Evolutionary conservation across 1,140 invertebrate genomes (phyloP).

Genomic region (Papilio dardanus): DNA sequence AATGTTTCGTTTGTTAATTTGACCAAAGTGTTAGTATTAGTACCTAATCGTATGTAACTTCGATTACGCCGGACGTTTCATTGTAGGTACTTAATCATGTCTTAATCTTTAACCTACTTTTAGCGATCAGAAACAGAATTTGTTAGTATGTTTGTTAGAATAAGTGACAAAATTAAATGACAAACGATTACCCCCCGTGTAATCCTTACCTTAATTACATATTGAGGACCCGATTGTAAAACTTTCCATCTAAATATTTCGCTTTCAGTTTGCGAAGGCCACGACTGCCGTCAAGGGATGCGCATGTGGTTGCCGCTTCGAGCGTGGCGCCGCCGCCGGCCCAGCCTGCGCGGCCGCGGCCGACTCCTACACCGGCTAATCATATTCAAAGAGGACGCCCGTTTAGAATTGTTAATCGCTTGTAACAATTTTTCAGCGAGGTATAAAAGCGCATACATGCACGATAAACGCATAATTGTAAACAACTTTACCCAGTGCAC

Average conservation of each 20-base stretch:
- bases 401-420: conserved; percentile 77
- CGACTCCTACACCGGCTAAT: conserved; percentile 70
- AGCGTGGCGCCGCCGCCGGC: conserved; percentile 37
- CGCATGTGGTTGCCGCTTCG: conserved; percentile 40
- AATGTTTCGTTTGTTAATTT: background rate
- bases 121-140: background rate
- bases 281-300: conserved; percentile 35
- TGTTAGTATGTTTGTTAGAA: background rate
- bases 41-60: too few species aligned
- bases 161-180: background rate
- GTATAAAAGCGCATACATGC: conserved; percentile 75
- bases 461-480: conserved; percentile 58
- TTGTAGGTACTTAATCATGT: too few species aligned
- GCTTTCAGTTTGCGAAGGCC: conserved; percentile 11
- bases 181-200: background rate
- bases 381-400: conserved; percentile 75
- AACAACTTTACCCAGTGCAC: conserved; percentile 58
- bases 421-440: conserved; percentile 70
- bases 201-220: background rate
- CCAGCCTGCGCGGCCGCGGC: conserved; percentile 36
- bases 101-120: background rate
- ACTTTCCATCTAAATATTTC: background rate
- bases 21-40: background rate
- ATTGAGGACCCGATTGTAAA: background rate
- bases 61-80: too few species aligned